Conservation (phyloP, 2,888 invertebrate genomes). For the Iphiclides podalirius region DNA sequence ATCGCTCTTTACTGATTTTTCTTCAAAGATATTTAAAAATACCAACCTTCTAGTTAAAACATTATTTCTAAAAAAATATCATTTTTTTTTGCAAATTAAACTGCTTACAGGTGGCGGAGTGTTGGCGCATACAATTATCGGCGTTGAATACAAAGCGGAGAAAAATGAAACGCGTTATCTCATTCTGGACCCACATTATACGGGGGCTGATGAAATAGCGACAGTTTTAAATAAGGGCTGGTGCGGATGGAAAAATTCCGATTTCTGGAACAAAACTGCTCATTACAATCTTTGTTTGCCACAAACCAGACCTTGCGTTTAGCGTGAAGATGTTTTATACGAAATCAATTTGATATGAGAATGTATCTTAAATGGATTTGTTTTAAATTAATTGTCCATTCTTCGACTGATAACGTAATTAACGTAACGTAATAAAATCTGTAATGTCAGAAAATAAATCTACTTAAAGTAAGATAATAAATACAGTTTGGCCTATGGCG, state of each 20-base stretch:
- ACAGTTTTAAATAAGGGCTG: conserved; percentile 91
- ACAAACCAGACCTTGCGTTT: conserved; percentile 70
- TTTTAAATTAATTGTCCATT: not conserved
- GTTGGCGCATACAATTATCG: conserved; percentile 98
- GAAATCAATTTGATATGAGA: not conserved
- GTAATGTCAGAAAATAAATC: no score
- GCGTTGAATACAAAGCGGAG: conserved; percentile 91
- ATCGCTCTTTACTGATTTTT: no score
- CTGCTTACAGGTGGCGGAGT: conserved; percentile 94
- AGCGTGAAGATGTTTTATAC: conserved; percentile 26
- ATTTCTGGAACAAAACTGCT: conserved; percentile 97
- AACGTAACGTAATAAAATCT: no score
- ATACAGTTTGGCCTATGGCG: no score
- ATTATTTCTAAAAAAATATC: no score
- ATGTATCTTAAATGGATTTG: conserved; percentile 2
- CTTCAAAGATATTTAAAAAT: no score
- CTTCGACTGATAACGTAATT: not conserved
- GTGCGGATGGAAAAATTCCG: conserved; percentile 97
- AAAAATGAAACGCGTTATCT: conserved; percentile 92
- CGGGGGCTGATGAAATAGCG: conserved; percentile 90
- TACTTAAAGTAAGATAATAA: conserved; percentile 21
- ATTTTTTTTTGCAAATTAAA: no score
- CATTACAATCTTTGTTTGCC: conserved; percentile 99
- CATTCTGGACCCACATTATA: conserved; percentile 99
- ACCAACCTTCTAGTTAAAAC: no score